Evolutionary conservation across 2,888 invertebrate genomes (phyloP).

Genomic region (Artemia sp.): DNA sequence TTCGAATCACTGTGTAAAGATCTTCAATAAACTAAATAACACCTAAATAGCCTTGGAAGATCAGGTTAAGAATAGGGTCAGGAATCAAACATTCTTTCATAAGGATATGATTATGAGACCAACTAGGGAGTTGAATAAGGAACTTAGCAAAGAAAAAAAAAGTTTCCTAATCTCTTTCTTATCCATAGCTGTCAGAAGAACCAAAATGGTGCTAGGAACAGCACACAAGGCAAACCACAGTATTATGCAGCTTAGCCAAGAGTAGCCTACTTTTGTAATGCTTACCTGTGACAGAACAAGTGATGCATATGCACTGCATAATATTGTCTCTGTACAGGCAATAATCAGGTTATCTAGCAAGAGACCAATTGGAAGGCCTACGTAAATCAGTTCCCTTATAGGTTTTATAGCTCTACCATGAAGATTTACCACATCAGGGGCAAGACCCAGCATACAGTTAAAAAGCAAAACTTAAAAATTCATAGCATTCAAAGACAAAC

Average conservation of each 20-base stretch:
- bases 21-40: no score
- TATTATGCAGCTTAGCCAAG: neutral
- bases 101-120: neutral
- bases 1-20: no score
- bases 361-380: neutral
- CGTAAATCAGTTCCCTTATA: neutral
- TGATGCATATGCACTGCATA: neutral
- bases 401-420: neutral
- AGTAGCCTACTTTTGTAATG: neutral
- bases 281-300: neutral
- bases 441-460: neutral
- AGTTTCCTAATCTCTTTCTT: neutral
- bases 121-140: constrained; percentile 1
- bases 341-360: neutral
- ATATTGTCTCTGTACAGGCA: neutral
- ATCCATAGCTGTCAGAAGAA: neutral
- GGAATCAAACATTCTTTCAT: neutral
- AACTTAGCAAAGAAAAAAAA: neutral
- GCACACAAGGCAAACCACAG: neutral
- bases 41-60: no score
- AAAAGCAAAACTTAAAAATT: neutral
- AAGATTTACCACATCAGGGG: neutral
- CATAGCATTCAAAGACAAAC: neutral
- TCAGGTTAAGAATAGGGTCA: neutral
- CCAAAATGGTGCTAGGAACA: neutral